These are phyloP conservation scores for Papilio glaucus DNA, from an alignment of 1,140 invertebrate genomes.

Conservation along the genomic window DNA sequence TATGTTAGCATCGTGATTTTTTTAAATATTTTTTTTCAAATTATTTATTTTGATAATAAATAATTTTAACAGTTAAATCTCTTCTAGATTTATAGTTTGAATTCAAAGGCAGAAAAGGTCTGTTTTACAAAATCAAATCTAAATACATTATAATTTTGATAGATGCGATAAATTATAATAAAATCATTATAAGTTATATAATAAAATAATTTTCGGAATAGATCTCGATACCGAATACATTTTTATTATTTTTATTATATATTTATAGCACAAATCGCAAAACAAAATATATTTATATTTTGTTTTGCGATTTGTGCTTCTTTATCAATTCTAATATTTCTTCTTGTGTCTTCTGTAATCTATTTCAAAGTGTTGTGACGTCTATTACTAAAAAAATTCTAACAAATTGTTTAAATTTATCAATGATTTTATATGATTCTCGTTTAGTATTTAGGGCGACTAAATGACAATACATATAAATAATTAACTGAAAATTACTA, in stretches of 20 bases:
- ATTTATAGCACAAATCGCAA: too few species aligned
- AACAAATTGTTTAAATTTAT: not conserved
- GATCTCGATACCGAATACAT: slow-evolving; percentile 40
- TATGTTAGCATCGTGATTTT: not conserved
- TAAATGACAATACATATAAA: slow-evolving; percentile 82
- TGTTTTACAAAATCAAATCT: too few species aligned
- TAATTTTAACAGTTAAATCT: not conserved
- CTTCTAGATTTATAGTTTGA: too few species aligned
- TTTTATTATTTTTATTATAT: slow-evolving; percentile 13
- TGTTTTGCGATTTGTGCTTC: slow-evolving; percentile 40
- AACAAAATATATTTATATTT: too few species aligned
- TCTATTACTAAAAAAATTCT: not conserved
- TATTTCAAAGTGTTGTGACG: slow-evolving; percentile 24
- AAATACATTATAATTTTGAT: too few species aligned
- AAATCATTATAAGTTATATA: slow-evolving; percentile 26
- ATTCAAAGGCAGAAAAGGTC: too few species aligned
- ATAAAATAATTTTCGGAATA: slow-evolving; percentile 33
- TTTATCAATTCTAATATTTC: slow-evolving; percentile 38
- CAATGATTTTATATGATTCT: slow-evolving; percentile 71
- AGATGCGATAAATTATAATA: not conserved
- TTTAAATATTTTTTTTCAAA: not conserved
- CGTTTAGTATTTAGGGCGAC: slow-evolving; percentile 81
- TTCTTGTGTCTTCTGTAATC: slow-evolving; percentile 45
- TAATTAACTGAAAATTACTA: slow-evolving; percentile 64
- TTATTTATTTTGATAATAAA: not conserved